These are phyloP conservation scores for Agrotis segetum DNA, from an alignment of 2,888 invertebrate species.

Conservation along the genomic window DNA sequence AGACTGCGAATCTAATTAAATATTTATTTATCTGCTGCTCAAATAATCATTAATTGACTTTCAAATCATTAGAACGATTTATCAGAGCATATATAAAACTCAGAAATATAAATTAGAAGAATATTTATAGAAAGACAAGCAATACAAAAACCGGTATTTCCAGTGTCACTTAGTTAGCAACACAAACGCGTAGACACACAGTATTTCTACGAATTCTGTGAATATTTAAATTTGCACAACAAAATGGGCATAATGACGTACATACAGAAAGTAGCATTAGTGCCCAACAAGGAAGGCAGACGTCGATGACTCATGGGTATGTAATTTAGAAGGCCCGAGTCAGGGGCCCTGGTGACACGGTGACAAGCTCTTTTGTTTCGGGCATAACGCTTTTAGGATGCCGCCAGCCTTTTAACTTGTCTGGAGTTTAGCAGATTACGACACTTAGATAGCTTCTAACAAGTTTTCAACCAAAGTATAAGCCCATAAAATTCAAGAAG, in stretches of 20 bases:
- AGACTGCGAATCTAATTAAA: constrained; percentile 23
- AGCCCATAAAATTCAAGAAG: not conserved
- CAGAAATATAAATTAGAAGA: constrained; percentile 5
- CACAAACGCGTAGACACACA: constrained; percentile 33
- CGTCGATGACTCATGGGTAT: constrained; percentile 60
- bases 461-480: not conserved
- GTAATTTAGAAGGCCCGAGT: constrained; percentile 60
- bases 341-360: constrained; percentile 40
- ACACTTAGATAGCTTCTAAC: constrained; percentile 7
- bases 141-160: constrained; percentile 18
- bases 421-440: constrained; percentile 13
- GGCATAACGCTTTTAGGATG: constrained; percentile 28
- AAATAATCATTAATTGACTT: not conserved
- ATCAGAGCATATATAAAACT: not conserved
- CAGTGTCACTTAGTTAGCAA: constrained; percentile 37
- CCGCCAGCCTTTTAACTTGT: constrained; percentile 31
- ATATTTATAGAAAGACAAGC: not conserved
- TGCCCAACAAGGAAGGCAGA: constrained; percentile 57
- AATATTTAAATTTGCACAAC: constrained; percentile 61
- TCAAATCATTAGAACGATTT: constrained; percentile 9
- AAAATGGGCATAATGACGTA: constrained; percentile 62
- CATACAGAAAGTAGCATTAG: constrained; percentile 59
- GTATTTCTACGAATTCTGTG: constrained; percentile 57
- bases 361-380: constrained; percentile 49
- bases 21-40: constrained; percentile 12